phyloP scores from a whole-genome alignment of 2,113 vertebrate species.

The Neodon shergylaensis region DNA sequence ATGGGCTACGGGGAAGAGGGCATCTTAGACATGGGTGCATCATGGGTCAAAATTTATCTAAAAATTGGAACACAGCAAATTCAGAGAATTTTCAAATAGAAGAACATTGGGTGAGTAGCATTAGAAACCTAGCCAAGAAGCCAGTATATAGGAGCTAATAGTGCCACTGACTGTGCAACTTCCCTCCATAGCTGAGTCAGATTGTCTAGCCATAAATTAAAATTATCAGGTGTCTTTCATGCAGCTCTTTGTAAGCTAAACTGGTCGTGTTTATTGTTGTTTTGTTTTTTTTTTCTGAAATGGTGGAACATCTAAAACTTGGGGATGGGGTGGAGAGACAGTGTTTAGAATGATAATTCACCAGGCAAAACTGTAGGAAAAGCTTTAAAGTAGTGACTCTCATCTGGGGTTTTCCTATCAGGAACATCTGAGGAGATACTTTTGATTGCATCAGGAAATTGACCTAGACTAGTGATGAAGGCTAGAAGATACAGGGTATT shows the following conservation, averaged over 20 bases:
- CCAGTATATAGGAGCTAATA: neutral
- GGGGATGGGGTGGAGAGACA: neutral
- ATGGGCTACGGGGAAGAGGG: neutral
- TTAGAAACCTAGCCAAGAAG: neutral
- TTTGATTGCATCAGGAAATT: neutral
- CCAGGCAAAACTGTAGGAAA: neutral
- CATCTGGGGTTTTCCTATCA: neutral
- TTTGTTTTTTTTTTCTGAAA: neutral
- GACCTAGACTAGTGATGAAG: neutral
- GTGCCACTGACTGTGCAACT: neutral
- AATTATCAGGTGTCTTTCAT: neutral
- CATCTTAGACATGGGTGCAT: neutral
- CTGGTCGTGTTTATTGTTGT: neutral
- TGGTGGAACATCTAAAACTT: neutral
- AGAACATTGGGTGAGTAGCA: neutral
- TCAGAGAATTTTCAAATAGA: neutral
- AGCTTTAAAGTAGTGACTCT: neutral
- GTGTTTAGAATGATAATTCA: conserved; percentile 9
- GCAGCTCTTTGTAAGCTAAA: neutral
- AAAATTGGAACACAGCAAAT: neutral
- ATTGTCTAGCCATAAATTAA: neutral
- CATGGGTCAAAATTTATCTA: neutral
- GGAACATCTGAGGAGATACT: neutral
- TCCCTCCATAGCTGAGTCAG: neutral
- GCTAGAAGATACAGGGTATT: neutral